A percentile compares a stretch with the other conserved stretches of the same genome.
phyloP scores from a whole-genome alignment of 2,888 invertebrate species.

The Phortica okadai region DNA sequence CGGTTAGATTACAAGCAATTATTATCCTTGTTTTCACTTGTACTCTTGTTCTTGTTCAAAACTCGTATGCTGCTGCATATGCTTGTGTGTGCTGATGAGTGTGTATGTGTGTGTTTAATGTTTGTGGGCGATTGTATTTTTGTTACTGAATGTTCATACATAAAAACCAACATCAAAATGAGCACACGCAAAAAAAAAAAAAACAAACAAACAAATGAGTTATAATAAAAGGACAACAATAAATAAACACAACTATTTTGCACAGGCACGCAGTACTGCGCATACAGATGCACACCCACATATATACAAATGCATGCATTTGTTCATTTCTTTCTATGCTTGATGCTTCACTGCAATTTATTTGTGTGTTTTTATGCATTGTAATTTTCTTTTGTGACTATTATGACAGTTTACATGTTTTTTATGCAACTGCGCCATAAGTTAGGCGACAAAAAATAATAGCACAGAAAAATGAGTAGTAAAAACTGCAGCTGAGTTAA shows the following conservation, averaged over 20 bases:
- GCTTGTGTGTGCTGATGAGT: not conserved
- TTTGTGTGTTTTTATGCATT: not conserved
- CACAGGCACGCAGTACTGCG: not conserved
- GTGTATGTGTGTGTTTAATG: not conserved
- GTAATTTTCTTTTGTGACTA: not conserved
- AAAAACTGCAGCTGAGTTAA: too few relatives aligned
- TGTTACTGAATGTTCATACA: not conserved
- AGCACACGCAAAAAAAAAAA: not conserved
- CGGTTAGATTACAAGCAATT: constrained; percentile 62
- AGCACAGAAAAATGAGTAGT: too few relatives aligned
- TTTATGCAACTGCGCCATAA: too few relatives aligned
- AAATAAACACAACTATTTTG: not conserved
- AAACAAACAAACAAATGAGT: too few relatives aligned
- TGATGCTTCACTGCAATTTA: not conserved
- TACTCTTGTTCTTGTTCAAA: constrained; percentile 34
- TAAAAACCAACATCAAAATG: not conserved
- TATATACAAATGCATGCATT: not conserved
- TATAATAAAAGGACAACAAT: not conserved
- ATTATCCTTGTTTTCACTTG: constrained; percentile 45
- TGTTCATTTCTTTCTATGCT: not conserved
- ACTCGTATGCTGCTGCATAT: constrained; percentile 24
- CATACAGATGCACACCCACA: not conserved
- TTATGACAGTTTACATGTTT: too few relatives aligned
- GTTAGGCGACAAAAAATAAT: too few relatives aligned
- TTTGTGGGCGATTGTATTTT: not conserved